phyloP scores from a whole-genome alignment of 2,113 vertebrate species.

The Heterocephalus glaber region DNA sequence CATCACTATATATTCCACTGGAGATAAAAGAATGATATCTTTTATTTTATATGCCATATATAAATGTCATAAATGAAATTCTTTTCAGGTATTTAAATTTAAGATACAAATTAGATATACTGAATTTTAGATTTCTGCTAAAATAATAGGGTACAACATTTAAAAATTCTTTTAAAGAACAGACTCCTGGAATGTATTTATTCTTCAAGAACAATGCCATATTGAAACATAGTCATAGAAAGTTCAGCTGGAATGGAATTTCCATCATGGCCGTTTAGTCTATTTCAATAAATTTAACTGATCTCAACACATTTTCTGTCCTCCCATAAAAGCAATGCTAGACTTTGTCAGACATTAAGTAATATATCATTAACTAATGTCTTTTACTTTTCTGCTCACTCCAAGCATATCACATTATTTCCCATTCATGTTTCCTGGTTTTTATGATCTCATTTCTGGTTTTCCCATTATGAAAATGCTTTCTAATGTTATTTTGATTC shows the following conservation, averaged over 20 bases:
- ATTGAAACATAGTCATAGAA: not conserved
- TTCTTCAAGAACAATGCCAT: not conserved
- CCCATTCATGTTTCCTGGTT: constrained; percentile 33
- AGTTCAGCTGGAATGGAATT: not conserved
- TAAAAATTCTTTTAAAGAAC: not conserved
- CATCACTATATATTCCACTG: not conserved
- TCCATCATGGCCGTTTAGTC: not conserved
- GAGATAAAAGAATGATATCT: not conserved
- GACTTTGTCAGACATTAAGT: constrained; percentile 49
- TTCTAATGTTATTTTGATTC: constrained; percentile 52
- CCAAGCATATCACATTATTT: constrained; percentile 5
- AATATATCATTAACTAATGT: constrained; percentile 52
- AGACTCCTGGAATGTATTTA: not conserved
- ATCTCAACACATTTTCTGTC: not conserved
- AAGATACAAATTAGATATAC: not conserved
- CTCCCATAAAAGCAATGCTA: not conserved
- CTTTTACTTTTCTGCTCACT: constrained; percentile 15
- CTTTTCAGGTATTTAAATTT: not conserved
- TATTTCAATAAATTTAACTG: not conserved
- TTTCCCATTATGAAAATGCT: constrained; percentile 43
- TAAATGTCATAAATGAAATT: constrained; percentile 12
- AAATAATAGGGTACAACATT: not conserved
- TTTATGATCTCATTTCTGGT: constrained; percentile 50
- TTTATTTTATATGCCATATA: constrained; percentile 27
- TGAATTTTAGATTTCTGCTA: not conserved